Percentiles rank a stretch among this genome's conserved stretches.
phyloP scores from a whole-genome alignment of 2,797 vertebrate genomes.

The Anguilla obscura region DNA sequence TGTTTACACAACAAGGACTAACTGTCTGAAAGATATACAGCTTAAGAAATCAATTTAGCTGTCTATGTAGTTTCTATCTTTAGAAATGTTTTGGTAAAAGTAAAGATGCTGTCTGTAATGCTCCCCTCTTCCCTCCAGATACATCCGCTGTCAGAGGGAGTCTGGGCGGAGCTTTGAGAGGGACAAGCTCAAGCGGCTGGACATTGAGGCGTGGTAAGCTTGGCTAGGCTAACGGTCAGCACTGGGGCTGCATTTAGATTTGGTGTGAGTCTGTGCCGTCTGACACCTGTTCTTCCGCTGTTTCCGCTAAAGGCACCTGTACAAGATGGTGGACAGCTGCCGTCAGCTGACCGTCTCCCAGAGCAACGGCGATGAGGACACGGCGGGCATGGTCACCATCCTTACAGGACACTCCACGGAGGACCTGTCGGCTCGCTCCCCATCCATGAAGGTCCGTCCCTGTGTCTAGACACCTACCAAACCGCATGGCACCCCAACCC shows the following conservation, averaged over 20 bases:
- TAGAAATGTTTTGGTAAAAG: not conserved
- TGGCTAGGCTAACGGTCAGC: not conserved
- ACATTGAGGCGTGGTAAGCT: constrained; percentile 89
- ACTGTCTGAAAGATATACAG: not conserved
- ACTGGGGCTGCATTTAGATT: not conserved
- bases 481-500: not conserved
- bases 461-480: not conserved
- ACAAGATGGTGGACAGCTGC: constrained; percentile 97
- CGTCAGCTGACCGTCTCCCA: constrained; percentile 90
- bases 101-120: not conserved
- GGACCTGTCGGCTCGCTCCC: constrained; percentile 72
- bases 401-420: constrained; percentile 83
- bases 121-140: constrained; percentile 66
- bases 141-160: constrained; percentile 96
- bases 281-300: not conserved
- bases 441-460: constrained; percentile 85
- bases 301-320: constrained; percentile 80
- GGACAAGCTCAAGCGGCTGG: constrained; percentile 92
- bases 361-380: constrained; percentile 87
- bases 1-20: not conserved
- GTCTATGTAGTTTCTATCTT: not conserved
- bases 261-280: not conserved
- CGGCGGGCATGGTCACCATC: constrained; percentile 94
- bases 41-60: not conserved
- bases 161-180: constrained; percentile 87